These are phyloP conservation scores for Pardalotus punctatus DNA, from an alignment of 2,113 vertebrate genomes.

Conservation along the genomic window DNA sequence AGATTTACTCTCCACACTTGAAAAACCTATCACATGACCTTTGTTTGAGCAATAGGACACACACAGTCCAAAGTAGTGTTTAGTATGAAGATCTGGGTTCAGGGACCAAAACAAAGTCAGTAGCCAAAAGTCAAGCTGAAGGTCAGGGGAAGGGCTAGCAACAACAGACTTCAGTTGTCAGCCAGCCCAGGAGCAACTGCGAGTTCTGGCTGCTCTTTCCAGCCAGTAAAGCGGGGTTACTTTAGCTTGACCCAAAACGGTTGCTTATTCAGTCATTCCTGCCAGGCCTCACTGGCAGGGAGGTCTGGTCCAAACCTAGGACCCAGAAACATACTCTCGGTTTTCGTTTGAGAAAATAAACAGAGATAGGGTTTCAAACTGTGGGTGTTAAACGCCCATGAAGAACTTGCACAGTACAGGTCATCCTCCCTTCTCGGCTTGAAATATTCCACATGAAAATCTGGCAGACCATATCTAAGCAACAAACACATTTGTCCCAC, in stretches of 20 bases:
- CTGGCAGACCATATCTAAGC: conserved; percentile 34
- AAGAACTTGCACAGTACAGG: conserved; percentile 1
- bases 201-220: neutral
- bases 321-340: conserved; percentile 32
- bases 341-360: conserved; percentile 50
- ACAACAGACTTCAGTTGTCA: neutral
- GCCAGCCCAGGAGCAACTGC: conserved; percentile 35
- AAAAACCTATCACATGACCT: neutral
- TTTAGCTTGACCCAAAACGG: neutral
- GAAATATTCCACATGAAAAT: conserved; percentile 50
- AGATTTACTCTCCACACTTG: neutral
- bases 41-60: neutral
- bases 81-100: neutral
- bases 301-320: conserved; percentile 54
- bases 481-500: conserved; percentile 46
- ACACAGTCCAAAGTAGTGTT: neutral
- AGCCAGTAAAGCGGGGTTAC: neutral
- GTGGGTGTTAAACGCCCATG: conserved; percentile 46
- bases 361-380: conserved; percentile 48
- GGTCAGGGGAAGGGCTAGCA: conserved; percentile 14
- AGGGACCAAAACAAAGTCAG: conserved; percentile 18
- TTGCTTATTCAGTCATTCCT: conserved; percentile 46
- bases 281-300: conserved; percentile 55
- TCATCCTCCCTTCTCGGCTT: conserved; percentile 11
- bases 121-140: conserved; percentile 25